Conservation (phyloP, 30 jellyfish, hydroid and myxozoan species). For the Sanderia malayensis region DNA sequence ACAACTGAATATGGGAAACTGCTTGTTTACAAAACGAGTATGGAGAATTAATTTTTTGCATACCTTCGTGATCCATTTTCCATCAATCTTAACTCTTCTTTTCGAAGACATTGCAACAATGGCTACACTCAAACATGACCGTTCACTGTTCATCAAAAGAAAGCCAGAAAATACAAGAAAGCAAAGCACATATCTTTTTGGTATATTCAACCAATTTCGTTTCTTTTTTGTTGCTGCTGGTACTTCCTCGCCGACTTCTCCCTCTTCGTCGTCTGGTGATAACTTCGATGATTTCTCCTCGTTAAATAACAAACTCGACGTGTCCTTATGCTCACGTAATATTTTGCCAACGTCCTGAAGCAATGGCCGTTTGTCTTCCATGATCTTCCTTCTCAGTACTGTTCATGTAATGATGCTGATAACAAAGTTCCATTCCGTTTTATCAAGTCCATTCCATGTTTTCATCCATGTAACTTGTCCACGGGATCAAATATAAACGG, state of each 20-base stretch:
- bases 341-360: conserved; percentile 22
- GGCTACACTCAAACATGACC: conserved; percentile 97
- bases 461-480: too few relatives aligned
- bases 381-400: neutral
- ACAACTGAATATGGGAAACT: too few relatives aligned
- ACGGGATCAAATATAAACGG: too few relatives aligned
- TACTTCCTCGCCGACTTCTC: neutral
- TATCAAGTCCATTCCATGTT: neutral
- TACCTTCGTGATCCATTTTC: conserved; percentile 89
- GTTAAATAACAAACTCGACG: neutral
- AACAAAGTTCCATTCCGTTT: neutral
- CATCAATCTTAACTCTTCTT: conserved; percentile 65
- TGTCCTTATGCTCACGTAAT: conserved; percentile 33
- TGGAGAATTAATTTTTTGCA: neutral
- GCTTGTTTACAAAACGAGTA: too few relatives aligned
- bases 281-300: neutral
- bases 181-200: conserved; percentile 82
- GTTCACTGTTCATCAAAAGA: conserved; percentile 91
- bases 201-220: conserved; percentile 41
- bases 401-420: conserved; percentile 25
- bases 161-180: conserved; percentile 73
- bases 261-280: neutral
- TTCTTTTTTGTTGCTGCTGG: neutral
- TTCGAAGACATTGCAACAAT: conserved; percentile 94
- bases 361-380: conserved; percentile 40